Percentiles rank a stretch among this genome's conserved stretches.
Conservation (phyloP, 2,113 vertebrate species). For the Todiramphus saurophagus region DNA sequence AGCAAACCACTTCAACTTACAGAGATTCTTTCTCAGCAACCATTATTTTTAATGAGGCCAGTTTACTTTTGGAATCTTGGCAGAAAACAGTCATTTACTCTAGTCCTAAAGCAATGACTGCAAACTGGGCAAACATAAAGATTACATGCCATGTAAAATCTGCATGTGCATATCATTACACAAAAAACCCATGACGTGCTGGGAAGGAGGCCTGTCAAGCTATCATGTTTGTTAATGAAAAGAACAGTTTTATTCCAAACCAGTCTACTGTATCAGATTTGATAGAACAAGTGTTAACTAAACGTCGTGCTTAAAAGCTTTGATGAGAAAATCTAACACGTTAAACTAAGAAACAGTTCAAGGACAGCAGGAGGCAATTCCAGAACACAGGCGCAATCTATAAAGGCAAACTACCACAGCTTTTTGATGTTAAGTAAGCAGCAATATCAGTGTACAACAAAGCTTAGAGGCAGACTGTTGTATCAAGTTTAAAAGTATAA, state of each 20-base stretch:
- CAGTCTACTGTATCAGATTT: slow-evolving; percentile 60
- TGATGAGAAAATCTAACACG: slow-evolving; percentile 75
- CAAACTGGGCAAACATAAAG: slow-evolving; percentile 50
- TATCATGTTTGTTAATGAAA: slow-evolving; percentile 50
- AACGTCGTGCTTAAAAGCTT: slow-evolving; percentile 63
- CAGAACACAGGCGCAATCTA: slow-evolving; percentile 75
- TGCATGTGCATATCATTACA: slow-evolving; percentile 63
- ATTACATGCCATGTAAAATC: slow-evolving; percentile 65
- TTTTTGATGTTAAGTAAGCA: slow-evolving; percentile 79
- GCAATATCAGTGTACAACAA: slow-evolving; percentile 77
- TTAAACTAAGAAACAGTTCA: slow-evolving; percentile 72
- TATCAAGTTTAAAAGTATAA: slow-evolving; percentile 78
- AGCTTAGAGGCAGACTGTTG: slow-evolving; percentile 68
- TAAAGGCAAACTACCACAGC: slow-evolving; percentile 74
- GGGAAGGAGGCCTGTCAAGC: slow-evolving; percentile 28
- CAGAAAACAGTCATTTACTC: slow-evolving; percentile 62
- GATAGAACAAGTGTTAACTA: slow-evolving; percentile 65
- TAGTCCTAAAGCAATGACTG: slow-evolving; percentile 64
- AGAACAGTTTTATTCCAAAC: slow-evolving; percentile 58
- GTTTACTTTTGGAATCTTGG: slow-evolving; percentile 66
- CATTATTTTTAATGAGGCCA: slow-evolving; percentile 73
- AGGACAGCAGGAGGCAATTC: slow-evolving; percentile 77
- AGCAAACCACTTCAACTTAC: slow-evolving; percentile 2
- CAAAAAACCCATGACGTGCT: not conserved
- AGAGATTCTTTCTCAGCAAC: slow-evolving; percentile 36